A percentile compares a stretch with the other conserved stretches of the same genome.
phyloP scores from a whole-genome alignment of 2,113 vertebrate species.

The Talpa occidentalis region DNA sequence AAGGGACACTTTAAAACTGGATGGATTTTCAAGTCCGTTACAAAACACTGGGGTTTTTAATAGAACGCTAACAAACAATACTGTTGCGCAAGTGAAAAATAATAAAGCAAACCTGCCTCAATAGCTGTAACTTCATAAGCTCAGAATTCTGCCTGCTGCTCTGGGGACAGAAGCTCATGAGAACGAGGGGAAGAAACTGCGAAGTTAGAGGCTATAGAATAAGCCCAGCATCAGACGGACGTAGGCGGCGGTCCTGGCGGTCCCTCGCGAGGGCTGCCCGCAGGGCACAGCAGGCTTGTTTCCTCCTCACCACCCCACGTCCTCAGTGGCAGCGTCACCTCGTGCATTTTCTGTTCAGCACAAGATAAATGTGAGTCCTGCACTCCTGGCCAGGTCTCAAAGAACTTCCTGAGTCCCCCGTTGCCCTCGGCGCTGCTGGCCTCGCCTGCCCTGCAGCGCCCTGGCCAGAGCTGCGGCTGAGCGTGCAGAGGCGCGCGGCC shows the following conservation, averaged over 20 bases:
- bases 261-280: too few relatives aligned
- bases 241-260: too few relatives aligned
- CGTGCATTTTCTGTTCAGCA: too few relatives aligned
- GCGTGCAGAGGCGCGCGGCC: too few relatives aligned
- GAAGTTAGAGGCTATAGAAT: background rate
- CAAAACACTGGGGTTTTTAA: conserved; percentile 49
- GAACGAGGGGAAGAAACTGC: background rate
- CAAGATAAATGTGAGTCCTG: too few relatives aligned
- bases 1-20: background rate
- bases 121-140: conserved; percentile 36
- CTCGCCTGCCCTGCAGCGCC: background rate
- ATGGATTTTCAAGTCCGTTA: conserved; percentile 45
- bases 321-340: too few relatives aligned
- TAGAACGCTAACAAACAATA: conserved; percentile 56
- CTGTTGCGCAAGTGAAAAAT: conserved; percentile 64
- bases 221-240: background rate
- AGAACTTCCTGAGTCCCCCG: too few relatives aligned
- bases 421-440: too few relatives aligned
- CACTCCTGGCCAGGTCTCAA: too few relatives aligned
- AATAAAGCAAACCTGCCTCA: conserved; percentile 63
- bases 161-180: conserved; percentile 50
- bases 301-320: too few relatives aligned
- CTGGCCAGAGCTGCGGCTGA: too few relatives aligned
- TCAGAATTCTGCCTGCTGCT: conserved; percentile 26
- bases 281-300: too few relatives aligned